Base-by-base conservation (phyloP, 2,888 invertebrate species). In the Hirtodrosophila cameraria region DNA sequence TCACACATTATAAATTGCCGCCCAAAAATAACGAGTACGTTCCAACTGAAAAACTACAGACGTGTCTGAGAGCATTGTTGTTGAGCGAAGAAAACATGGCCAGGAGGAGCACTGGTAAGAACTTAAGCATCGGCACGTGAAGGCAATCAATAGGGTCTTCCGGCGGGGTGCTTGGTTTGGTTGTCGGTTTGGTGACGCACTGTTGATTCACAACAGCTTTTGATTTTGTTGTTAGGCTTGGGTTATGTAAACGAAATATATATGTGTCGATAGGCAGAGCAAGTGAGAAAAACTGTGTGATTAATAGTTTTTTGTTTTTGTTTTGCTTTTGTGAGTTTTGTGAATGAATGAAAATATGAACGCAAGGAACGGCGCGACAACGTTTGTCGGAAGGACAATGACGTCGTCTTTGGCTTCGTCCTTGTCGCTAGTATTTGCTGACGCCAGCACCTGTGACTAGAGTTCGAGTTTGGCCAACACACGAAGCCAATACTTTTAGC, bases 141-240 rank as follows among this genome's bases (percentile, higher is more conserved):
- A 77, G 79, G 70, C 60, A 78, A 78, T 78, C 78, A 78, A 78
- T 85, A 77, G 46, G 27, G 27, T 31, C 38, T 41, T 61, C 16
- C 31, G 55, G 36, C 30, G 39, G 36, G 15, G 18, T 20, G 18
- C 20, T 33, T 36, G 12, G 25, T 12, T 16, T 28, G 25, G n/a
- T 16, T 28, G 43, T 23, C 25, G 27, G 28, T 48, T 43, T 52
- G 70, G 79, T 79, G 86, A 79, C 86, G 79, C 83, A 82, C 79
- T 85, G 78, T 85, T 82, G 86, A 85, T 85, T 78, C 86, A 82
- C 55, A 85, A 64, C 36, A 43, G 67, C 42, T 61, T 59, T 66
- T 73, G 78, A 65, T 81, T 85, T 81, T 78, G 81, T 84, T 84
- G 85, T 77, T 84, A 50, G 62, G 50, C 15, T 60, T 27, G 15